Conservation (phyloP, 2,888 invertebrate genomes). For the Plusia festucae region DNA sequence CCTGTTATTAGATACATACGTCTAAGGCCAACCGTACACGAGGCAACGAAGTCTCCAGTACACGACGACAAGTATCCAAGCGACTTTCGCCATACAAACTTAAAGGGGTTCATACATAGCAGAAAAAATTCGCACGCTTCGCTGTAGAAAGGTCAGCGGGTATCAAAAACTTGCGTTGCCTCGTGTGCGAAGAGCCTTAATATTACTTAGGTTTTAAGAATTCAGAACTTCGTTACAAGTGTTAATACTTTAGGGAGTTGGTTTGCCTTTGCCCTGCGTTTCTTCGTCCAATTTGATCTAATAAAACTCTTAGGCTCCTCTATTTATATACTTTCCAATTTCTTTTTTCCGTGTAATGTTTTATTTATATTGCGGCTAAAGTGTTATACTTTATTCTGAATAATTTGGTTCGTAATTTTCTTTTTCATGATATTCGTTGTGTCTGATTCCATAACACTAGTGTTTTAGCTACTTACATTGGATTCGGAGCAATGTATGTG, state of each 20-base stretch:
- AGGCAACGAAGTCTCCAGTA: too few species aligned
- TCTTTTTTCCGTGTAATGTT: not conserved
- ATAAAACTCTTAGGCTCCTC: not conserved
- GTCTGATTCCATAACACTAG: too few species aligned
- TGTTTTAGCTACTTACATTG: too few species aligned
- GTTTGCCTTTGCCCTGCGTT: not conserved
- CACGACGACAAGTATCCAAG: too few species aligned
- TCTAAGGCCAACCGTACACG: not conserved
- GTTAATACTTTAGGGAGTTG: constrained; percentile 13
- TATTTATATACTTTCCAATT: constrained; percentile 2
- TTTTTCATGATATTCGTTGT: not conserved
- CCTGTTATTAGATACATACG: constrained; percentile 31
- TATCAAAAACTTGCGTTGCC: too few species aligned
- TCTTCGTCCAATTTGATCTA: constrained; percentile 3
- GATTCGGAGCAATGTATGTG: too few species aligned
- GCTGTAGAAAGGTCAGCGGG: too few species aligned
- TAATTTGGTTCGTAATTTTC: not conserved
- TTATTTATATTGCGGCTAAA: not conserved
- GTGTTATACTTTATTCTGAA: not conserved
- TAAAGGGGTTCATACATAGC: too few species aligned
- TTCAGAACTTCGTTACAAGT: constrained; percentile 7
- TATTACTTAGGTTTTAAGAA: constrained; percentile 22
- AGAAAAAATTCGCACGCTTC: too few species aligned
- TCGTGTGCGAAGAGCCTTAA: not conserved
- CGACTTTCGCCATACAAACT: too few species aligned